These are phyloP conservation scores for Spisula subtruncata DNA, from an alignment of 2,888 invertebrate species.

Conservation along the genomic window DNA sequence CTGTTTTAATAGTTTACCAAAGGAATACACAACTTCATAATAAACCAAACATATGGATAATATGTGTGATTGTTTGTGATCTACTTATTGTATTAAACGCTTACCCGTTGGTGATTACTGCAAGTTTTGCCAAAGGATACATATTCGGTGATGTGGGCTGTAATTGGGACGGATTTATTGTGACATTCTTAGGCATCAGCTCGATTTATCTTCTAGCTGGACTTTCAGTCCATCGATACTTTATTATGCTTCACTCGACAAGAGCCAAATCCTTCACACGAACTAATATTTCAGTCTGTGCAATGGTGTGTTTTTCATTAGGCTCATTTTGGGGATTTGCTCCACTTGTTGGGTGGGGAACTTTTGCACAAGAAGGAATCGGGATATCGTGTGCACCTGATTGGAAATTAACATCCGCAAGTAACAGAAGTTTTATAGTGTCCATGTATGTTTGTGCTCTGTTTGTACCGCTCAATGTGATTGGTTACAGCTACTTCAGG, in stretches of 20 bases:
- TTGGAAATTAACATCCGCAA: slow-evolving; percentile 44
- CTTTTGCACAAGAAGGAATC: slow-evolving; percentile 55
- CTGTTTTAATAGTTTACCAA: slow-evolving; percentile 43
- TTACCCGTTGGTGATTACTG: slow-evolving; percentile 54
- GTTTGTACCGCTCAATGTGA: slow-evolving; percentile 51
- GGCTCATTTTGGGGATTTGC: slow-evolving; percentile 55
- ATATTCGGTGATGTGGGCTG: slow-evolving; percentile 54
- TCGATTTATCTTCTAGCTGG: slow-evolving; percentile 59
- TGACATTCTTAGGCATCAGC: slow-evolving; percentile 55
- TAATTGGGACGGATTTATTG: slow-evolving; percentile 64
- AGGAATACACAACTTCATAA: slow-evolving; percentile 42
- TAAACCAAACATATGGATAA: slow-evolving; percentile 58
- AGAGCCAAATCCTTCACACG: background rate
- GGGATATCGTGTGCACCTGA: slow-evolving; percentile 60
- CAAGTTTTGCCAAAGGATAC: slow-evolving; percentile 58
- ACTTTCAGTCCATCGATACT: slow-evolving; percentile 55
- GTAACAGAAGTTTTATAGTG: slow-evolving; percentile 45
- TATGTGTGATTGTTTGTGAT: slow-evolving; percentile 58
- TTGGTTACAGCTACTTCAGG: slow-evolving; percentile 52
- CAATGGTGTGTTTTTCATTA: slow-evolving; percentile 42
- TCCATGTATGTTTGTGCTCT: slow-evolving; percentile 52
- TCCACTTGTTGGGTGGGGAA: slow-evolving; percentile 59
- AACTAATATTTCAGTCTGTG: background rate
- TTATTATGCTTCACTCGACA: slow-evolving; percentile 35
- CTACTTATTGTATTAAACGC: slow-evolving; percentile 62